phyloP scores from a whole-genome alignment of 53 echinoderm and acorn worm species.

The Echinarachnius parma region DNA sequence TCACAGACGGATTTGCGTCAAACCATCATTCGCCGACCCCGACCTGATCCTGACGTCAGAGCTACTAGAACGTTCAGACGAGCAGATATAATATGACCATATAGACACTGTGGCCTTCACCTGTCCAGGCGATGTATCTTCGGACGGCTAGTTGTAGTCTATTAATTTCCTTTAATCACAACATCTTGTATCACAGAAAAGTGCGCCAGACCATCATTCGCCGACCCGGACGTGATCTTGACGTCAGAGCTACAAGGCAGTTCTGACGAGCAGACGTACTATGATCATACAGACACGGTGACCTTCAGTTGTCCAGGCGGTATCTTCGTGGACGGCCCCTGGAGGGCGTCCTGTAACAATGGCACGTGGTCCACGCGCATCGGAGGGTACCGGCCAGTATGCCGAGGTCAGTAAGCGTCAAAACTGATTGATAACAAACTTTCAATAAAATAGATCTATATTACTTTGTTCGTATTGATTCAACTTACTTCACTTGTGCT shows the following conservation, averaged over 20 bases:
- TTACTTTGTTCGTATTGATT: no score
- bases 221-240: not conserved
- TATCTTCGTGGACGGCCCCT: constrained; percentile 22
- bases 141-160: no score
- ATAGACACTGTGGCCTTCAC: constrained; percentile 10
- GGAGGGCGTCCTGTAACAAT: constrained; percentile 7
- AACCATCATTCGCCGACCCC: constrained; percentile 8
- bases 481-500: no score
- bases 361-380: constrained; percentile 9
- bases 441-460: no score
- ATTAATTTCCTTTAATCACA: no score
- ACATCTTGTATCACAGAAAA: no score
- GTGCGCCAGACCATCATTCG: constrained; percentile 9
- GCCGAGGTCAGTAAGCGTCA: not conserved
- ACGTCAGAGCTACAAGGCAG: not conserved
- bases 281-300: constrained; percentile 16
- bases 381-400: constrained; percentile 14
- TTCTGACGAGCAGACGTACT: not conserved
- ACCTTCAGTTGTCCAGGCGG: constrained; percentile 14
- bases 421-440: no score
- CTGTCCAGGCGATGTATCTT: no score
- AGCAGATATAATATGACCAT: constrained; percentile 7
- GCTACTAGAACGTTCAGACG: not conserved
- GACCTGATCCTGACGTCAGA: constrained; percentile 8
- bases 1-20: no score